These are phyloP conservation scores for Exocentrus adspersus DNA, from an alignment of 2,888 invertebrate species.

Conservation along the genomic window DNA sequence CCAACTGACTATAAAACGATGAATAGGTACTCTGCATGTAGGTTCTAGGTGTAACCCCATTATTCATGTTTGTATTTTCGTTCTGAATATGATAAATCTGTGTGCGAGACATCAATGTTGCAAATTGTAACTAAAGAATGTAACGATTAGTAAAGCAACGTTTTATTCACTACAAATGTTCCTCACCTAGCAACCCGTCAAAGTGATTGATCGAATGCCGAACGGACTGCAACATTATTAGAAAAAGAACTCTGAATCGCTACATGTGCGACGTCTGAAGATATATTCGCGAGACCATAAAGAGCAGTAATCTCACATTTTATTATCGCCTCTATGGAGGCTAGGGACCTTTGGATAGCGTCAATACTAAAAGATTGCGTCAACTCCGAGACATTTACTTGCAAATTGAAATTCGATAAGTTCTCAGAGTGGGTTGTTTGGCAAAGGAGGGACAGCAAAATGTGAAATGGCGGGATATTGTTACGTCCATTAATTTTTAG, in stretches of 20 bases:
- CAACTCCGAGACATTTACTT: slow-evolving; percentile 31
- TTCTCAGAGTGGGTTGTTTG: slow-evolving; percentile 31
- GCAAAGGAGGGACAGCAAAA: slow-evolving; percentile 4
- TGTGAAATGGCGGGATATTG: slow-evolving; percentile 6
- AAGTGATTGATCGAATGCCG: neutral
- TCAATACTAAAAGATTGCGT: slow-evolving; percentile 10
- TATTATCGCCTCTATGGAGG: slow-evolving; percentile 10
- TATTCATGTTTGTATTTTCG: neutral
- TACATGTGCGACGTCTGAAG: neutral
- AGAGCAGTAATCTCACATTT: slow-evolving; percentile 9
- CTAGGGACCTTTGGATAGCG: slow-evolving; percentile 16
- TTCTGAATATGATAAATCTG: neutral
- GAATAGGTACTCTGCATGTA: neutral
- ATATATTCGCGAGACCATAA: neutral
- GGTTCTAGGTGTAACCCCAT: neutral
- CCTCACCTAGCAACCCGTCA: neutral
- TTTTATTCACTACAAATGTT: neutral
- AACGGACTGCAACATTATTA: neutral
- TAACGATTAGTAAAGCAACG: neutral
- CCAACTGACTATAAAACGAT: no score
- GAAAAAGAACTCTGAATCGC: neutral
- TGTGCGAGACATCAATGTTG: neutral
- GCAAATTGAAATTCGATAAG: slow-evolving; percentile 40
- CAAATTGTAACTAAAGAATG: neutral
- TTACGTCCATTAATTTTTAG: slow-evolving; percentile 7